phyloP scores from a whole-genome alignment of 1,140 invertebrate genomes.

The Telenomus remus region DNA sequence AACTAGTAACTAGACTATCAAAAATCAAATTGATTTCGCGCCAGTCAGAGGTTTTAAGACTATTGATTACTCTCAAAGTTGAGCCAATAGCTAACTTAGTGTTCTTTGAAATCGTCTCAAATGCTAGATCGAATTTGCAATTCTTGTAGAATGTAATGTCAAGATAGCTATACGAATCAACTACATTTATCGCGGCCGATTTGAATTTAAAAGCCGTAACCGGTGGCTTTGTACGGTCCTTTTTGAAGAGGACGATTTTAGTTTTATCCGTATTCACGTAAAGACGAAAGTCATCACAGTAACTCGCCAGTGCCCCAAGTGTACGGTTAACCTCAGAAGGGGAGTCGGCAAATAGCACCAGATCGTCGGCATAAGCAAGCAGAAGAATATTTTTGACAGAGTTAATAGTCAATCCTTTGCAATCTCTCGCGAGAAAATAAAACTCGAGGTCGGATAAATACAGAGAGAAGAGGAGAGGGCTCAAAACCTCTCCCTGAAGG shows the following conservation, averaged over 20 bases:
- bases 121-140: constrained; percentile 1
- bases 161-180: constrained; percentile 12
- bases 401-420: constrained; percentile 3
- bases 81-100: constrained; percentile 2
- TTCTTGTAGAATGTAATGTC: constrained; percentile 5
- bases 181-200: not conserved
- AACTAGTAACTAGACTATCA: constrained; percentile 9
- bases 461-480: constrained; percentile 13
- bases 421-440: not conserved
- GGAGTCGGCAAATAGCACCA: constrained; percentile 2
- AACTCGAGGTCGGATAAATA: constrained; percentile 10
- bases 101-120: not conserved
- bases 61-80: constrained; percentile 7
- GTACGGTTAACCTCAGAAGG: not conserved
- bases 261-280: constrained; percentile 9
- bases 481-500: constrained; percentile 8
- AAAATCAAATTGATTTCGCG: constrained; percentile 6
- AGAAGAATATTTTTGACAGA: not conserved
- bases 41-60: constrained; percentile 7
- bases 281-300: not conserved
- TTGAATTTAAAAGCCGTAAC: not conserved
- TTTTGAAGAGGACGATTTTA: constrained; percentile 4
- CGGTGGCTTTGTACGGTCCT: constrained; percentile 1
- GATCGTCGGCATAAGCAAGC: constrained; percentile 12
- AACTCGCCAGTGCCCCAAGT: not conserved